phyloP scores from a whole-genome alignment of 2,797 vertebrate genomes.

The Podargus strigoides region DNA sequence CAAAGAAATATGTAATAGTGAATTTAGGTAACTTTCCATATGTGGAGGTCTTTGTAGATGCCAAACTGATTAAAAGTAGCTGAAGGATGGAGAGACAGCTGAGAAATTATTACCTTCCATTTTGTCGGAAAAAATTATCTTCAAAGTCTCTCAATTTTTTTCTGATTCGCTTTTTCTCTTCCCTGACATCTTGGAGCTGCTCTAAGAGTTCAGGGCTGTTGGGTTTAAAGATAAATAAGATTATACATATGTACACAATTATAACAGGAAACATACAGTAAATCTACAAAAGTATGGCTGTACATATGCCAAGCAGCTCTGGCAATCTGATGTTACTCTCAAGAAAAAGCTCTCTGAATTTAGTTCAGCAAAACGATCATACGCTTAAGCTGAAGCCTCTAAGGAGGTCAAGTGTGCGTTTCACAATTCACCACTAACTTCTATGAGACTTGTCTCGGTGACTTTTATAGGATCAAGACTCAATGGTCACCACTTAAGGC shows the following conservation, averaged over 20 bases:
- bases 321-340: not conserved
- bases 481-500: not conserved
- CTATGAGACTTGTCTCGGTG: not conserved
- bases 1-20: not conserved
- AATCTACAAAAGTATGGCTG: not conserved
- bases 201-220: conserved; percentile 90
- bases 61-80: not conserved
- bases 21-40: not conserved
- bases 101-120: conserved; percentile 84
- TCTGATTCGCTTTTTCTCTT: conserved; percentile 94
- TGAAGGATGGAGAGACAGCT: not conserved
- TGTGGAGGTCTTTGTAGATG: not conserved
- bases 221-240: not conserved
- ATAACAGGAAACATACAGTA: not conserved
- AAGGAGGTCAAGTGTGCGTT: not conserved
- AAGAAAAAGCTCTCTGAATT: not conserved
- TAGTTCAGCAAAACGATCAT: not conserved
- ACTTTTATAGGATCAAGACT: not conserved
- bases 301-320: not conserved
- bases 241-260: not conserved
- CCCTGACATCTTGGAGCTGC: conserved; percentile 92
- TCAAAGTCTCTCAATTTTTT: conserved; percentile 96
- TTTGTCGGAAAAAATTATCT: conserved; percentile 93
- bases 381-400: not conserved
- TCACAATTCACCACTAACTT: not conserved